These are phyloP conservation scores for Eremophila alpestris DNA, from an alignment of 2,797 vertebrate species.

Conservation along the genomic window DNA sequence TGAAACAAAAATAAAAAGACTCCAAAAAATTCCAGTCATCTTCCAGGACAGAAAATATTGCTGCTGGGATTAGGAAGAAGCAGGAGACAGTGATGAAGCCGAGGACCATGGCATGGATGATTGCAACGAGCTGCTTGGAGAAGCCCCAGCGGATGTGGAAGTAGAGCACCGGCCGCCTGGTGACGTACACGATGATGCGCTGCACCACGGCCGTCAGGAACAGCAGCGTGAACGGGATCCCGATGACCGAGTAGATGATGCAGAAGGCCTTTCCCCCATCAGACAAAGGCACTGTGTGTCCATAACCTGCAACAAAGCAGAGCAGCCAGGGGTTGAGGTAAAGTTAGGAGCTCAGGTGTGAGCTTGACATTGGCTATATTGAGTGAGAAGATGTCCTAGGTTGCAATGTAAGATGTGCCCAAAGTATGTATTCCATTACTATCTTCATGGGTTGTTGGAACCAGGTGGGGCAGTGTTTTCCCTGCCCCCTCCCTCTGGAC, in stretches of 20 bases:
- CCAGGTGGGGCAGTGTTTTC: no score
- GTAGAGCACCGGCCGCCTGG: constrained; percentile 86
- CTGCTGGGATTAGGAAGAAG: constrained; percentile 95
- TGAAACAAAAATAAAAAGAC: constrained; percentile 98
- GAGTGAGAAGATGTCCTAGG: neutral
- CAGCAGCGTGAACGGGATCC: constrained; percentile 96
- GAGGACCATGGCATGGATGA: constrained; percentile 85
- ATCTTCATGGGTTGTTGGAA: no score
- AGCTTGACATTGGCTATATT: neutral
- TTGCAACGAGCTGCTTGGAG: constrained; percentile 88
- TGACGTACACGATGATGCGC: constrained; percentile 90
- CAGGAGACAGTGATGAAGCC: constrained; percentile 83
- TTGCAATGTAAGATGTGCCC: no score
- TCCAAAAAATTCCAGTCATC: constrained; percentile 98
- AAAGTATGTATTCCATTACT: no score
- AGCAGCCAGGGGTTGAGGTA: neutral
- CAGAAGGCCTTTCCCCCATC: constrained; percentile 96
- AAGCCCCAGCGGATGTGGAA: constrained; percentile 91
- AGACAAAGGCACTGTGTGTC: constrained; percentile 94
- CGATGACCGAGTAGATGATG: constrained; percentile 93
- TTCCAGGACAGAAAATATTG: constrained; percentile 90
- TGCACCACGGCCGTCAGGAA: constrained; percentile 97
- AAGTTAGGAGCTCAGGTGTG: neutral
- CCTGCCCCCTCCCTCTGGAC: no score
- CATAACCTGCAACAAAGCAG: constrained; percentile 84